Conservation (phyloP, 37 sponge, comb jelly and placozoan genomes). For the Halichondria panicea region DNA sequence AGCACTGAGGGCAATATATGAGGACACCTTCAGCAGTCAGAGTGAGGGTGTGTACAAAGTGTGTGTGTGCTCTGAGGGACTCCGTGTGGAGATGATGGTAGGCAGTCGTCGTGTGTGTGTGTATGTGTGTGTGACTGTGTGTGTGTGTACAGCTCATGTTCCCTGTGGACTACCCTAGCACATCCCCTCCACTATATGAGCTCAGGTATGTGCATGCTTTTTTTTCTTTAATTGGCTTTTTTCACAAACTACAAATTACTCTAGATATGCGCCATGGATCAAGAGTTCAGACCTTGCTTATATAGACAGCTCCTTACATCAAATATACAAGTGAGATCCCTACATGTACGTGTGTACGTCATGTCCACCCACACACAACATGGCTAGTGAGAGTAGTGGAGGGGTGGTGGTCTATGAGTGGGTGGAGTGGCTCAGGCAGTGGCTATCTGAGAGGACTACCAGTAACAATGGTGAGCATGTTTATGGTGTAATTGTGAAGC, state of each 20-base stretch:
- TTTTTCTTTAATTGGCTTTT: not conserved
- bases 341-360: not conserved
- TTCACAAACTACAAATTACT: not conserved
- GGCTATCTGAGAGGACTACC: conserved; percentile 14
- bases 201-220: conserved; percentile 17
- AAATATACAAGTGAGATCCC: conserved; percentile 28
- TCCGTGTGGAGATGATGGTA: not conserved
- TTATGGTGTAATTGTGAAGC: not conserved
- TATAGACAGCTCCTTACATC: conserved; percentile 1
- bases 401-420: conserved; percentile 85
- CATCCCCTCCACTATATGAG: conserved; percentile 45
- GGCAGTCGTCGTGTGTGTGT: not conserved
- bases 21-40: conserved; percentile 17
- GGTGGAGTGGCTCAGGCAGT: conserved; percentile 71
- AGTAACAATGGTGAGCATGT: not conserved
- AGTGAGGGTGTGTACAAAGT: not conserved
- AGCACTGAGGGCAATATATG: conserved; percentile 63
- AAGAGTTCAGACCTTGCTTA: not conserved
- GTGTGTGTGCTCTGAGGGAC: not conserved
- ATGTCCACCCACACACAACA: no score
- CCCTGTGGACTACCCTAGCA: conserved; percentile 48
- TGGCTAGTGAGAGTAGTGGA: conserved; percentile 48
- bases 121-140: not conserved
- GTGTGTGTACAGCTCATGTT: conserved; percentile 25
- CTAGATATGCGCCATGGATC: conserved; percentile 19